phyloP scores from a whole-genome alignment of 35 echinoderm and acorn worm species.

The Antedon bifida region DNA sequence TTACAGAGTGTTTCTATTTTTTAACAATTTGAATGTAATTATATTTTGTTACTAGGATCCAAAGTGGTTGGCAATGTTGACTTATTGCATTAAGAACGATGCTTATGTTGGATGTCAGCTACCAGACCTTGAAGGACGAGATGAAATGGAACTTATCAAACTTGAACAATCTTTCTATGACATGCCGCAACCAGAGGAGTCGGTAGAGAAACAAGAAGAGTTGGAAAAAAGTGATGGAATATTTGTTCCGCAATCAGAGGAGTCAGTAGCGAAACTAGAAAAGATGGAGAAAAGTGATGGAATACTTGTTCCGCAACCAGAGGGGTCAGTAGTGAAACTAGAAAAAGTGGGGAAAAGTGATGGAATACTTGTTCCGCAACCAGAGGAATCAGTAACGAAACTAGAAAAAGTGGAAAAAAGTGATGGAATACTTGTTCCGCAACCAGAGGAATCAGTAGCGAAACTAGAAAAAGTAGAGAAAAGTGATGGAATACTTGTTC shows the following conservation, averaged over 20 bases:
- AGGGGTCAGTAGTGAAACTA: no score
- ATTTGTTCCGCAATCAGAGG: no score
- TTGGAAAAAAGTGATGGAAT: neutral
- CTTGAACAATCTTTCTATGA: neutral
- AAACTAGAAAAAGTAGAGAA: no score
- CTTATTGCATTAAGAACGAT: slow-evolving; percentile 37
- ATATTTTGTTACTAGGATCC: slow-evolving; percentile 29
- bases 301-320: no score
- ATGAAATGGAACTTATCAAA: neutral
- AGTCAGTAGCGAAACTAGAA: no score
- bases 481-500: neutral
- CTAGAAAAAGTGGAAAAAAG: neutral
- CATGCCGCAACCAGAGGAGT: neutral
- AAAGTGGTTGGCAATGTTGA: slow-evolving; percentile 61
- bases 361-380: neutral
- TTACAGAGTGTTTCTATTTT: no score
- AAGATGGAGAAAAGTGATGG: no score
- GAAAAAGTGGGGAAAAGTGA: no score
- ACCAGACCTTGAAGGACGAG: slow-evolving; percentile 24
- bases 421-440: neutral
- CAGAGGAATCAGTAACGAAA: neutral
- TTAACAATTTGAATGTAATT: no score
- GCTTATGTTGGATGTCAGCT: slow-evolving; percentile 82
- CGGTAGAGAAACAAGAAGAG: neutral
- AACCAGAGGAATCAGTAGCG: no score